Percentiles rank a stretch among this genome's conserved stretches.
Evolutionary conservation across 2,888 invertebrate genomes (phyloP).

Genomic region (Platynereis dumerilii): DNA sequence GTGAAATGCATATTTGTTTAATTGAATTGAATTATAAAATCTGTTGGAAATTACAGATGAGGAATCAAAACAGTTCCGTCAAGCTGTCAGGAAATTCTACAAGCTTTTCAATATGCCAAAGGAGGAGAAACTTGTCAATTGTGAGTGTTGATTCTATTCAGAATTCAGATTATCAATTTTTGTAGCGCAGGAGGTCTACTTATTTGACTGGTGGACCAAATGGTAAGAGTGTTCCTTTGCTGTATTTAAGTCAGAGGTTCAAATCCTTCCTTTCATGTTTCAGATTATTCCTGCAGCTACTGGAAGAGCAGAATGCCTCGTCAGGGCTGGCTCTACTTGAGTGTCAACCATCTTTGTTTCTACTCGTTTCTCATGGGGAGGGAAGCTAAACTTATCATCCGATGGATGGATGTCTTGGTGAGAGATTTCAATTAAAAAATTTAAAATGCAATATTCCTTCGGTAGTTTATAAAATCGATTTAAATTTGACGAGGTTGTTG

Average conservation of each 20-base stretch:
- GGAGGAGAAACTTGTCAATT: constrained; percentile 95
- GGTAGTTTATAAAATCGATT: not conserved
- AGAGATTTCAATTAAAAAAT: constrained; percentile 33
- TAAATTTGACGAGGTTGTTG: no score
- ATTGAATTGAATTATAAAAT: no score
- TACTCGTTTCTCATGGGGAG: constrained; percentile 92
- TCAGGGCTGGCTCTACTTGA: constrained; percentile 98
- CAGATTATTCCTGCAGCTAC: constrained; percentile 76
- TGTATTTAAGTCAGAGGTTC: no score
- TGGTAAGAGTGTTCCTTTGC: no score
- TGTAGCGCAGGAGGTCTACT: not conserved
- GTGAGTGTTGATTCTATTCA: constrained; percentile 71
- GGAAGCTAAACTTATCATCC: constrained; percentile 84
- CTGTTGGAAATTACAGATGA: constrained; percentile 82
- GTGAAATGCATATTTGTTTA: no score
- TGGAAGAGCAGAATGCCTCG: constrained; percentile 90
- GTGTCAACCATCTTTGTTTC: constrained; percentile 94
- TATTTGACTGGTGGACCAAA: not conserved
- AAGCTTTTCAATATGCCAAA: constrained; percentile 87
- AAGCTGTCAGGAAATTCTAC: constrained; percentile 82
- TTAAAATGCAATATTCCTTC: not conserved
- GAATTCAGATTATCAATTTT: constrained; percentile 6
- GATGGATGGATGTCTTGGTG: constrained; percentile 88
- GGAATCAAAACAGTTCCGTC: constrained; percentile 78
- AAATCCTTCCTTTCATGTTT: constrained; percentile 15